These are phyloP conservation scores for Byasa hedistus DNA, from an alignment of 2,888 invertebrate species.

Conservation along the genomic window DNA sequence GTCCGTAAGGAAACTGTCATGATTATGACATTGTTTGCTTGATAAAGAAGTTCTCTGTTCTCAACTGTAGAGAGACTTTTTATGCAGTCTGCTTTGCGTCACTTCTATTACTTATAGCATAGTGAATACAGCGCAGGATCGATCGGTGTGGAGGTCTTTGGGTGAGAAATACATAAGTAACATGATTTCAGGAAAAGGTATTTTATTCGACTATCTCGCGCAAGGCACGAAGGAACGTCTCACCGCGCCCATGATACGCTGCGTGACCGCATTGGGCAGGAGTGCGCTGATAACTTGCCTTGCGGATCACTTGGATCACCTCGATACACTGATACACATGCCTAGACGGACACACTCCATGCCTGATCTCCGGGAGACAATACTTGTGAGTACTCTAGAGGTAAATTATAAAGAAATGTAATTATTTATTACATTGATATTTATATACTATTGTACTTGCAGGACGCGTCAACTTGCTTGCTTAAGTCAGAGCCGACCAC, in stretches of 20 bases:
- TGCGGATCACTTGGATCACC: slow-evolving; percentile 57
- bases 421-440: too few relatives aligned
- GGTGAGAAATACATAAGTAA: too few relatives aligned
- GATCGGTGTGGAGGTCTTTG: too few relatives aligned
- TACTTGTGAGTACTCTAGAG: slow-evolving; percentile 48
- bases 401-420: too few relatives aligned
- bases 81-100: too few relatives aligned
- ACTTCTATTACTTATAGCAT: too few relatives aligned
- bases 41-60: too few relatives aligned
- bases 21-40: too few relatives aligned
- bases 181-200: slow-evolving; percentile 60
- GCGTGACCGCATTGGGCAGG: slow-evolving; percentile 66
- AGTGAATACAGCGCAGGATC: too few relatives aligned
- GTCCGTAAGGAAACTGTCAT: too few relatives aligned
- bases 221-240: slow-evolving; percentile 67
- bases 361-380: slow-evolving; percentile 54
- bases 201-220: slow-evolving; percentile 71
- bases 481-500: slow-evolving; percentile 69
- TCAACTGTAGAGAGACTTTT: too few relatives aligned
- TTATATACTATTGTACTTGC: slow-evolving; percentile 7
- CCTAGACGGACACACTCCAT: slow-evolving; percentile 41
- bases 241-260: slow-evolving; percentile 71
- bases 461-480: slow-evolving; percentile 66
- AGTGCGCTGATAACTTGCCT: slow-evolving; percentile 64
- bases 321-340: slow-evolving; percentile 54